Evolutionary conservation across 2,888 invertebrate genomes (phyloP).

Genomic region (Melieria picta): DNA sequence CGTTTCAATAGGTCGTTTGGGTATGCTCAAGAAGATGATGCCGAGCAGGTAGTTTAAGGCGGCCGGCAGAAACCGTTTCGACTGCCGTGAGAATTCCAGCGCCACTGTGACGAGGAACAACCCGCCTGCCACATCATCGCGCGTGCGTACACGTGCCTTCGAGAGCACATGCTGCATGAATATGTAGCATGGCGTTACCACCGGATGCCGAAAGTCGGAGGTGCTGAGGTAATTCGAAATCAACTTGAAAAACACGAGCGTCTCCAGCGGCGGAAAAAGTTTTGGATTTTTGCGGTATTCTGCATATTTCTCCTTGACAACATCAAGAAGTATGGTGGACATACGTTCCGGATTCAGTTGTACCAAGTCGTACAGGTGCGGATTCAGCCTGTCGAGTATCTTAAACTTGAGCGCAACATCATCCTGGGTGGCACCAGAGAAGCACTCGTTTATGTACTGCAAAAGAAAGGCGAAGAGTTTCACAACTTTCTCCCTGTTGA

Average conservation of each 20-base stretch:
- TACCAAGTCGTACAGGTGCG: conserved; percentile 75
- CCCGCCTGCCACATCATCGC: conserved; percentile 79
- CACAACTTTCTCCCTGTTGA: conserved; percentile 81
- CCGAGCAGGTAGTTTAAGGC: conserved; percentile 83
- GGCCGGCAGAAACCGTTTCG: conserved; percentile 84
- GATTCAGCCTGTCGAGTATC: conserved; percentile 70
- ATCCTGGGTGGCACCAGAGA: conserved; percentile 64
- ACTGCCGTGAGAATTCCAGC: conserved; percentile 81
- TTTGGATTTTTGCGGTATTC: conserved; percentile 72
- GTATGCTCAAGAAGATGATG: conserved; percentile 76
- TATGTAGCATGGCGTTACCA: conserved; percentile 85
- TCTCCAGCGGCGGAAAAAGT: conserved; percentile 74
- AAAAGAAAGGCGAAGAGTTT: conserved; percentile 80
- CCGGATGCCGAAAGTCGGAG: conserved; percentile 89
- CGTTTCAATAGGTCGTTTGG: conserved; percentile 71
- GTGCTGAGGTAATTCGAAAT: conserved; percentile 84
- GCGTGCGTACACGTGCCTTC: conserved; percentile 72
- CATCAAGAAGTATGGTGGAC: conserved; percentile 74
- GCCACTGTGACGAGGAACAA: conserved; percentile 79
- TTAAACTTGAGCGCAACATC: conserved; percentile 70
- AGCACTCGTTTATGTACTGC: conserved; percentile 79
- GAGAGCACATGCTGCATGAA: conserved; percentile 85
- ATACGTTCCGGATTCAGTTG: conserved; percentile 77
- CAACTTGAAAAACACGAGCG: conserved; percentile 83
- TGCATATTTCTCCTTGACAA: conserved; percentile 78